Percentiles rank a stretch among this genome's conserved stretches.
These are phyloP conservation scores for Aulostomus chinensis DNA, from an alignment of 2,797 vertebrate species.

Conservation along the genomic window DNA sequence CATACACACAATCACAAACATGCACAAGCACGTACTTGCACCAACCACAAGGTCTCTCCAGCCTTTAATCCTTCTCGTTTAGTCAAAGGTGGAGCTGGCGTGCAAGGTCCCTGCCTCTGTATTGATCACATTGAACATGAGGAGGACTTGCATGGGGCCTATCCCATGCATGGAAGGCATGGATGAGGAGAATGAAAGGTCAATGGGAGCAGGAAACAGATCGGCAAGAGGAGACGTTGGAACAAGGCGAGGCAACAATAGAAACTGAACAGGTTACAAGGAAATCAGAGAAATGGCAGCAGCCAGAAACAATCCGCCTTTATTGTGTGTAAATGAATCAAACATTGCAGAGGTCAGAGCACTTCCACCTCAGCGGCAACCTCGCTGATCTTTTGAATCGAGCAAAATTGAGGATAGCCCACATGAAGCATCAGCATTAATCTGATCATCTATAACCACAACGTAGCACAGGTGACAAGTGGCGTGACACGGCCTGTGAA, in stretches of 20 bases:
- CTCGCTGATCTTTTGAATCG: slow-evolving; percentile 66
- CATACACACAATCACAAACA: slow-evolving; percentile 32
- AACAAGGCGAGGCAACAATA: slow-evolving; percentile 42
- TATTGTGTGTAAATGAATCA: slow-evolving; percentile 72
- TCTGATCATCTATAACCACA: slow-evolving; percentile 67
- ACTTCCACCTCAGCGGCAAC: slow-evolving; percentile 53
- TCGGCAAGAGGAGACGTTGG: slow-evolving; percentile 50
- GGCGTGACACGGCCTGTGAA: slow-evolving; percentile 65
- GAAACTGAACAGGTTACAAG: slow-evolving; percentile 30
- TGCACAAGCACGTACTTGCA: slow-evolving; percentile 41
- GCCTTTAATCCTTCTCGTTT: slow-evolving; percentile 68
- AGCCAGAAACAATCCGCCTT: slow-evolving; percentile 47
- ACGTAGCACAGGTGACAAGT: slow-evolving; percentile 68
- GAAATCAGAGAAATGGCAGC: slow-evolving; percentile 44
- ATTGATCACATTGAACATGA: slow-evolving; percentile 77
- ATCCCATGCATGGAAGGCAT: slow-evolving; percentile 63
- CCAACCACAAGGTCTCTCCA: slow-evolving; percentile 29
- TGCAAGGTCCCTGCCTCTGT: slow-evolving; percentile 71
- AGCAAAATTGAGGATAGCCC: slow-evolving; percentile 61
- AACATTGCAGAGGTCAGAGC: slow-evolving; percentile 61
- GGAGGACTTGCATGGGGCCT: slow-evolving; percentile 53
- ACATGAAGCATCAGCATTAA: slow-evolving; percentile 68
- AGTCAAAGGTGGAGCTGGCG: slow-evolving; percentile 60
- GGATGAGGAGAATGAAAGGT: slow-evolving; percentile 68
- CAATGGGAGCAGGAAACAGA: slow-evolving; percentile 60